A percentile compares a stretch with the other conserved stretches of the same genome.
phyloP scores from a whole-genome alignment of 2,888 invertebrate species.

The Pyrrhosoma nymphula region DNA sequence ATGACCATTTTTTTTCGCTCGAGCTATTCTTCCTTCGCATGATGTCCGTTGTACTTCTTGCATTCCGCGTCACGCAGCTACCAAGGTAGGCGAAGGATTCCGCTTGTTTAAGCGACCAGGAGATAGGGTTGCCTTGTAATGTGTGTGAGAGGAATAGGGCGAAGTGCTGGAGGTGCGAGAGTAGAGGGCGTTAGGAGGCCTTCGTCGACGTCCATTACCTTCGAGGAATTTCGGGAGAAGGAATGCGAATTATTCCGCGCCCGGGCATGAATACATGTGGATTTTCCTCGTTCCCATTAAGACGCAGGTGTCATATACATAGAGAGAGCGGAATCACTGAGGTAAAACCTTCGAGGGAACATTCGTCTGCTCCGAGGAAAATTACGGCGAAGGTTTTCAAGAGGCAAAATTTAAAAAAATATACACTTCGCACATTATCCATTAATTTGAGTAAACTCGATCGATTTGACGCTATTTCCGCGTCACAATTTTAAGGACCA shows the following conservation, averaged over 20 bases:
- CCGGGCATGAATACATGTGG: background rate
- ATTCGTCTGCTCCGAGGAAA: background rate
- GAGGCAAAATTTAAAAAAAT: background rate
- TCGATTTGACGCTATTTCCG: no score
- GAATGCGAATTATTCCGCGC: background rate
- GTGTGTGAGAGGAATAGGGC: no score
- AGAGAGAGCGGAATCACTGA: background rate
- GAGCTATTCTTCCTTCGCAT: no score
- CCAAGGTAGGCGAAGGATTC: no score
- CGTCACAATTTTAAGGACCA: no score
- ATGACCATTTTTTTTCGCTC: no score
- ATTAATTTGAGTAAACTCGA: no score
- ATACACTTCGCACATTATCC: no score
- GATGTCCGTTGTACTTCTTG: no score
- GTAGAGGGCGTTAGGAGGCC: background rate
- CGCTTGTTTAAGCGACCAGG: no score
- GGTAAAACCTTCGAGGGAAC: background rate
- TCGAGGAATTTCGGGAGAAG: background rate
- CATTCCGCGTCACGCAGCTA: no score
- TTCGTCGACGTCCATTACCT: background rate
- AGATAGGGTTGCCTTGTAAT: no score
- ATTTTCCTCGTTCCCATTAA: background rate
- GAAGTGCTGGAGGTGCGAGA: background rate
- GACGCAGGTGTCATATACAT: background rate
- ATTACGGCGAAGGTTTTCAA: background rate